Conservation (phyloP, 2,113 vertebrate genomes). For the Delphinapterus leucas region DNA sequence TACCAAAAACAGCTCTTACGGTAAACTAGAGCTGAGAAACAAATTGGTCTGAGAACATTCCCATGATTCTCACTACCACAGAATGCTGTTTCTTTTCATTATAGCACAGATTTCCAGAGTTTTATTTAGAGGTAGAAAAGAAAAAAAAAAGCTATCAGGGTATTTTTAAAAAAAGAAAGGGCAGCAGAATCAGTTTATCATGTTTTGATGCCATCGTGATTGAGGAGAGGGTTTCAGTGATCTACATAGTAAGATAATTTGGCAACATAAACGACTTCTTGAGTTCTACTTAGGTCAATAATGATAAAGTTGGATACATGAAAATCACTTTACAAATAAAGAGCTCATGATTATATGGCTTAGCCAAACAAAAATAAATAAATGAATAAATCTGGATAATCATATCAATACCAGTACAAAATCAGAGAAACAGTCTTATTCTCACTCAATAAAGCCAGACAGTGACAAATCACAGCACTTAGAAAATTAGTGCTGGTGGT, state of each 20-base stretch:
- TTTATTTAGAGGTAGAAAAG: conserved; percentile 41
- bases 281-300: background rate
- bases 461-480: background rate
- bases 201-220: background rate
- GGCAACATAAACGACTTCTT: background rate
- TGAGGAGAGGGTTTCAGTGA: background rate
- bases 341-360: background rate
- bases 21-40: conserved; percentile 59
- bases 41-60: conserved; percentile 57
- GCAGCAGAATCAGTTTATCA: background rate
- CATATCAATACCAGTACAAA: background rate
- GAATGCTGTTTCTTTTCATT: conserved; percentile 56
- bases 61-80: conserved; percentile 43
- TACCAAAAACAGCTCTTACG: conserved; percentile 29
- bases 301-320: background rate
- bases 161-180: background rate
- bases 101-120: conserved; percentile 50
- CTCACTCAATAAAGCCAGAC: background rate
- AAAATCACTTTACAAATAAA: background rate
- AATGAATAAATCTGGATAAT: background rate
- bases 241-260: background rate
- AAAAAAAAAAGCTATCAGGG: background rate
- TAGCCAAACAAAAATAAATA: background rate
- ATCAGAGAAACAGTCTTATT: background rate
- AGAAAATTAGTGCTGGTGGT: background rate